These are phyloP conservation scores for Pseudobourletiella spinata DNA, from an alignment of 1,140 invertebrate genomes.

Conservation along the genomic window DNA sequence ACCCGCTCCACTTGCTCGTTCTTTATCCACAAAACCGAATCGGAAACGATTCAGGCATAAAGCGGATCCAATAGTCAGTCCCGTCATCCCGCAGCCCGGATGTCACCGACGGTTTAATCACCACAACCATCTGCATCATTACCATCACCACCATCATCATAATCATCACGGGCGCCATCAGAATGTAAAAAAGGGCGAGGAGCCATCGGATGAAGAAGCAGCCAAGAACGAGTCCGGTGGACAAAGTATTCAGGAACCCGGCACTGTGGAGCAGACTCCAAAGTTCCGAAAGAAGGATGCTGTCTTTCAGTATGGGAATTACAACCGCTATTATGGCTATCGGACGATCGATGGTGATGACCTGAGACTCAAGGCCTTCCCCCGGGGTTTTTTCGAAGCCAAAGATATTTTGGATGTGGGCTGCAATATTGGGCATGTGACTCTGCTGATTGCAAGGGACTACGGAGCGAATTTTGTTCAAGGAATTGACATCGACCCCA, in stretches of 20 bases:
- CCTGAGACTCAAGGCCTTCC: constrained; percentile 68
- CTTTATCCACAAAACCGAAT: too few species aligned
- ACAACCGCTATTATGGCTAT: constrained; percentile 93
- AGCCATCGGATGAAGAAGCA: constrained; percentile 31
- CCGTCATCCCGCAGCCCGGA: constrained; percentile 41
- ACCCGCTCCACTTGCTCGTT: too few species aligned
- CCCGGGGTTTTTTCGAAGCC: constrained; percentile 71
- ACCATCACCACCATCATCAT: constrained; percentile 36
- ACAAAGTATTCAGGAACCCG: too few species aligned
- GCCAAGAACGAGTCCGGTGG: not conserved
- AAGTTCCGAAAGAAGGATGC: constrained; percentile 49
- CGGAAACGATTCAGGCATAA: constrained; percentile 27
- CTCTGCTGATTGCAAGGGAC: constrained; percentile 67
- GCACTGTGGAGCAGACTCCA: not conserved
- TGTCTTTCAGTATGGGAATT: constrained; percentile 88
- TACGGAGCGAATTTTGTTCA: constrained; percentile 73
- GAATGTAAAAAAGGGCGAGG: constrained; percentile 33
- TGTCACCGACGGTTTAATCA: constrained; percentile 34
- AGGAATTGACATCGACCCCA: constrained; percentile 91
- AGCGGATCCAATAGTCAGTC: constrained; percentile 80
- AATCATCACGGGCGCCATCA: constrained; percentile 35
- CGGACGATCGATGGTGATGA: constrained; percentile 63
- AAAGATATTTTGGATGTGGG: constrained; percentile 95
- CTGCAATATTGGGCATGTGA: constrained; percentile 94
- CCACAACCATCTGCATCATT: constrained; percentile 37